phyloP scores from a whole-genome alignment of 2,113 vertebrate species.

The Paradoxurus hermaphroditus region DNA sequence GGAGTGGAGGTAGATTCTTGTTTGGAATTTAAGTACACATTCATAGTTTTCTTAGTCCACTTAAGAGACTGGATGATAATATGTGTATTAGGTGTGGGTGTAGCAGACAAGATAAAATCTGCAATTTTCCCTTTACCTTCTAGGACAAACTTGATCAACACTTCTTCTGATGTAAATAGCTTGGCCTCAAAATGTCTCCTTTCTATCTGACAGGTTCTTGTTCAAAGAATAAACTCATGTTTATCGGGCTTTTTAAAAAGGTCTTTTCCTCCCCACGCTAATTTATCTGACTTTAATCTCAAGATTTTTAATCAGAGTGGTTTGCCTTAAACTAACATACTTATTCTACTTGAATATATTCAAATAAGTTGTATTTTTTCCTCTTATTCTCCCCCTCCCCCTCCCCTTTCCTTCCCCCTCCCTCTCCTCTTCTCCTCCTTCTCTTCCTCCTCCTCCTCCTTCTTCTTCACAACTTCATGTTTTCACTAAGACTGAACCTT shows the following conservation, averaged over 20 bases:
- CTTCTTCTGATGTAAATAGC: not conserved
- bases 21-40: not conserved
- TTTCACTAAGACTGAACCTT: not conserved
- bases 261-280: not conserved
- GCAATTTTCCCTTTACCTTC: not conserved
- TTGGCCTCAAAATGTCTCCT: not conserved
- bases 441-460: not conserved
- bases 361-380: not conserved
- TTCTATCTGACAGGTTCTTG: not conserved
- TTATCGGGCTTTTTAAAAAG: not conserved
- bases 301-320: conserved; percentile 8
- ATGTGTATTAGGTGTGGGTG: not conserved
- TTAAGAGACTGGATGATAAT: not conserved
- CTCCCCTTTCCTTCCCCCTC: too few relatives aligned
- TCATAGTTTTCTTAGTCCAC: not conserved
- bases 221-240: not conserved
- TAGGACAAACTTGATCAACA: not conserved
- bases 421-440: too few relatives aligned
- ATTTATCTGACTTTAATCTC: not conserved
- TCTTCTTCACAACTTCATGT: not conserved
- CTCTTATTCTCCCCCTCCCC: too few relatives aligned
- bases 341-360: not conserved
- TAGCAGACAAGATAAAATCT: not conserved
- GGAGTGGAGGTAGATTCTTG: fast-evolving
- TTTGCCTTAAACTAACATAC: not conserved